Evolutionary conservation across 1,140 invertebrate genomes (phyloP).

Genomic region (Drosophila paulistorum): DNA sequence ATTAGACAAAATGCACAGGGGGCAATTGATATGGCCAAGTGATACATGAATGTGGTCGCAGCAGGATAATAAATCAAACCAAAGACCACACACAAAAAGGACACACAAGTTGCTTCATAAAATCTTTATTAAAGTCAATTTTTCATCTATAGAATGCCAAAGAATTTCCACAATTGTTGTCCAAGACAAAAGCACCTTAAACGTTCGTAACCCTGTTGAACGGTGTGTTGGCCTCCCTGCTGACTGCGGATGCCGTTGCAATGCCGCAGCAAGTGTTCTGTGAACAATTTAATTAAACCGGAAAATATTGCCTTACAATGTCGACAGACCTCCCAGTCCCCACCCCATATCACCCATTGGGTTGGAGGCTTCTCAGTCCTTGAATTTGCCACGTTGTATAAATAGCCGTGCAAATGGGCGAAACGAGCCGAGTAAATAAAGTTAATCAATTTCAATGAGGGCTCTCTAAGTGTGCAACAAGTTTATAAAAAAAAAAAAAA

Average conservation of each 20-base stretch:
- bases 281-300: slow-evolving; percentile 76
- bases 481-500: slow-evolving; percentile 37
- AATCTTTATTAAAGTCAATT: no score
- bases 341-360: not conserved
- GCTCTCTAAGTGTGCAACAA: slow-evolving; percentile 61
- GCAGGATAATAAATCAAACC: no score
- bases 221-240: not conserved
- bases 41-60: no score
- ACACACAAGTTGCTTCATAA: no score
- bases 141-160: slow-evolving; percentile 22
- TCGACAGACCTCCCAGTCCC: slow-evolving; percentile 11
- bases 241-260: slow-evolving; percentile 30
- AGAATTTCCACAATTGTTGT: slow-evolving; percentile 11
- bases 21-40: no score
- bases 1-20: slow-evolving; percentile 3
- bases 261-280: slow-evolving; percentile 66
- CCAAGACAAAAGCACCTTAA: slow-evolving; percentile 1
- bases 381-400: slow-evolving; percentile 58
- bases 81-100: no score
- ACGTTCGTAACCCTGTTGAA: slow-evolving; percentile 6
- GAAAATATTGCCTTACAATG: slow-evolving; percentile 68
- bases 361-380: slow-evolving; percentile 33
- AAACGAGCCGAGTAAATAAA: slow-evolving; percentile 64
- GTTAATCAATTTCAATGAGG: slow-evolving; percentile 76
- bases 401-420: slow-evolving; percentile 59